Conservation (phyloP, 37 sponge, comb jelly and placozoan species). For the Bolinopsis microptera region DNA sequence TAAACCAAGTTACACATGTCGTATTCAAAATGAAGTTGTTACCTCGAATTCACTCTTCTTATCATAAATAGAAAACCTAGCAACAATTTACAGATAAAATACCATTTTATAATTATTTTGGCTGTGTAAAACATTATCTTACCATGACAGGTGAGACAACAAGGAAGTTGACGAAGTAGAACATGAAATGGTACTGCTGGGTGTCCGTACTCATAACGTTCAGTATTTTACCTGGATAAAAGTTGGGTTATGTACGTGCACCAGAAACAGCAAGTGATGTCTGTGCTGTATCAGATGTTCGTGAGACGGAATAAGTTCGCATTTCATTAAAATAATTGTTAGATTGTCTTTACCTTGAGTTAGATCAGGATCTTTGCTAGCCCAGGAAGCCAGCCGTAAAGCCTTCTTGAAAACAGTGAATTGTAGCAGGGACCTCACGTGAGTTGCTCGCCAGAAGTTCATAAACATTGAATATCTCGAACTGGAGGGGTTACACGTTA, state of each 20-base stretch:
- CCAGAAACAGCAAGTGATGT: too few relatives aligned
- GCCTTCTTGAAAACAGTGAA: constrained; percentile 28
- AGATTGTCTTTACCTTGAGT: constrained; percentile 47
- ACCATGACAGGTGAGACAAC: constrained; percentile 36
- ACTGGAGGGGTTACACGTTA: background rate
- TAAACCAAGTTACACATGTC: too few relatives aligned
- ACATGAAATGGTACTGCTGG: constrained; percentile 54
- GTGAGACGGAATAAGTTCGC: too few relatives aligned
- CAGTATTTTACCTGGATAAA: constrained; percentile 32
- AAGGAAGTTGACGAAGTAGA: constrained; percentile 52
- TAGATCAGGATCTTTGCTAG: constrained; percentile 46
- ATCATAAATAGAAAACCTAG: too few relatives aligned
- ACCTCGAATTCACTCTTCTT: too few relatives aligned
- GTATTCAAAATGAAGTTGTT: too few relatives aligned
- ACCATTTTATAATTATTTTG: too few relatives aligned
- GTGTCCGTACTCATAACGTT: constrained; percentile 64
- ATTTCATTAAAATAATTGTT: too few relatives aligned
- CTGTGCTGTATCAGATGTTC: too few relatives aligned
- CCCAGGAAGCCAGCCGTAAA: constrained; percentile 43
- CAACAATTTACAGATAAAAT: too few relatives aligned
- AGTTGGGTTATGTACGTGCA: too few relatives aligned
- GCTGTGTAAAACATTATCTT: too few relatives aligned
- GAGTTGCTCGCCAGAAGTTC: constrained; percentile 38
- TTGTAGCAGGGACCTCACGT: constrained; percentile 13
- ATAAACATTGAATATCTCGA: background rate